Base-by-base conservation (phyloP, 2,797 vertebrate genomes). In the Phylloscopus collybita region DNA sequence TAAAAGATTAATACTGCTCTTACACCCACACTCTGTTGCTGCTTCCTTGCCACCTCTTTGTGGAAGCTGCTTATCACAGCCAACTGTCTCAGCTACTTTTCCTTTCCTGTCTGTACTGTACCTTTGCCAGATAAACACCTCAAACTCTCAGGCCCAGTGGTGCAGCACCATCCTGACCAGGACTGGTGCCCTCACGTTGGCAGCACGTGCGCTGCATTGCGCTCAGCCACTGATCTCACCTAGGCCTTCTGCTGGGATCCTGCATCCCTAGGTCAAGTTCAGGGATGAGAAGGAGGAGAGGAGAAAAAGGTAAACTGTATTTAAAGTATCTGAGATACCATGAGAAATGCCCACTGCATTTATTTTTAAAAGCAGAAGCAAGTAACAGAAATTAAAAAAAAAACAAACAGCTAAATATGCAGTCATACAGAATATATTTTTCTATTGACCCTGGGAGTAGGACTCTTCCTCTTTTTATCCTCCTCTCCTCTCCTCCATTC, bases 151-250 rank as follows among this genome's bases (percentile, higher is more conserved):
- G 16, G 23, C 17, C 25, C 17, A 30, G 4, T 6, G 18, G 17
- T 54, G 40, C 29, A 69, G n/a, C n/a, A 36, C 5, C 27, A 23
- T 32, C 15, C 47, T 61, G 42, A 67, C 23, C 9, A 59, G 45
- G 42, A 62, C 15, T 4, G 4, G 14, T 9, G 13, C 50, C n/a
- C 30, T 62, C 62, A 40, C 1, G 1, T 0, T 25, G 27, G 19
- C 56, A 47, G 34, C 12, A 34, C 1, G 0, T 1, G 3, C n/a
- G 8, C 27, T 26, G 5, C 25, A 5, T 8, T 49, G 7, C 4
- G 1, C 40, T 51, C 42, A 40, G 16, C 27, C 51, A 27, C 36
- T 81, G 36, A 26, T 62, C 56, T 56, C 40, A 25, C 27, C 44
- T 11, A 15, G 11, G 11, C 16, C 19, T 79, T 83, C 44, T 75